Percentiles rank a stretch among this genome's conserved stretches.
These are phyloP conservation scores for Helicoverpa assulta DNA, from an alignment of 2,888 invertebrate genomes.

Conservation along the genomic window DNA sequence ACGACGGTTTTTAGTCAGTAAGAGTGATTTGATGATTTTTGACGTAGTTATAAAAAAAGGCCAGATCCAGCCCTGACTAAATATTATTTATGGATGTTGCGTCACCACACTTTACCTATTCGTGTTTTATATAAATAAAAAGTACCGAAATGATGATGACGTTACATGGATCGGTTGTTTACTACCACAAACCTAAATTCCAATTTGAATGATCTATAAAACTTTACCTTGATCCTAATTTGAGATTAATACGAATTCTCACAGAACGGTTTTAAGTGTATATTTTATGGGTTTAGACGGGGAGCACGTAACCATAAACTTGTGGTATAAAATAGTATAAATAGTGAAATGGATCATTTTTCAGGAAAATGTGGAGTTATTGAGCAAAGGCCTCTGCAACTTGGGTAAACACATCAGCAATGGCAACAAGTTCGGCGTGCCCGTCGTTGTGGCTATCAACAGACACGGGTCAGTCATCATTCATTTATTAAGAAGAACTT, in stretches of 20 bases:
- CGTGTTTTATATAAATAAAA: too few relatives aligned
- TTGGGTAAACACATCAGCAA: constrained; percentile 98
- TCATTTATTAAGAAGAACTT: too few relatives aligned
- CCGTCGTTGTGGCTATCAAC: constrained; percentile 98
- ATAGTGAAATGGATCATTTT: constrained; percentile 32
- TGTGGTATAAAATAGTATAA: not conserved
- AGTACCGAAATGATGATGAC: too few relatives aligned
- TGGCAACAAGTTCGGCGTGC: constrained; percentile 96
- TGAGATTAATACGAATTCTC: constrained; percentile 12
- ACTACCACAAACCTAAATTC: not conserved
- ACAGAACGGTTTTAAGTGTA: constrained; percentile 10
- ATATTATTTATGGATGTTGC: too few relatives aligned
- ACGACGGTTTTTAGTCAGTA: too few relatives aligned
- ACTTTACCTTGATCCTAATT: constrained; percentile 1
- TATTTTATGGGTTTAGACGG: constrained; percentile 17
- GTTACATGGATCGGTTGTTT: not conserved
- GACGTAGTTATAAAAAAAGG: too few relatives aligned
- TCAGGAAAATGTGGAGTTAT: constrained; percentile 96
- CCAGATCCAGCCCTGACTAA: too few relatives aligned
- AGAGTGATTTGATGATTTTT: too few relatives aligned
- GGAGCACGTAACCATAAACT: too few relatives aligned
- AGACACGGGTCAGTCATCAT: constrained; percentile 91
- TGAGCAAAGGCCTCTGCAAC: constrained; percentile 97
- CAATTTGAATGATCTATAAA: constrained; percentile 31
- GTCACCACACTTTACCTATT: too few relatives aligned